Evolutionary conservation across 2,113 vertebrate species (phyloP), one percentile per base, ranked within the genome.

Genomic region (Excalfactoria chinensis): DNA sequence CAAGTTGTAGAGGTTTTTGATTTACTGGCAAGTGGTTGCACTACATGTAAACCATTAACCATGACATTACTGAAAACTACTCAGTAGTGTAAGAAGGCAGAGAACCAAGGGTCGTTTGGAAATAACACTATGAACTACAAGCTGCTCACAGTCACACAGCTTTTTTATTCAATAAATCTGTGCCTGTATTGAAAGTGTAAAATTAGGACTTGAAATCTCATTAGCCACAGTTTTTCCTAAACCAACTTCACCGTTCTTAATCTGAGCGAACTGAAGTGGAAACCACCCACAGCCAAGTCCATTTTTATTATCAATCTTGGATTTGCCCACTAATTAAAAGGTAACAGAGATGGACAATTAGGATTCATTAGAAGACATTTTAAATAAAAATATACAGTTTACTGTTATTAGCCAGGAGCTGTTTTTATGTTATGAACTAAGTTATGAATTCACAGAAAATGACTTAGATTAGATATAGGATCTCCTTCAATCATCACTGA

Each of bases 401-500:
- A 64, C 43, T 49, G 25, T 56, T 71, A 78, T 74, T 77, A 90
- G 28, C 40, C 73, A 86, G 62, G n/a, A 92, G 67, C 44, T 79
- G 13, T 26, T 69, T 56, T 86, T 69, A 75, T 2, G 11, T 37
- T 76, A 67, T n/a, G 63, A 79, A 86, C 89, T 90, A 82, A 89
- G 11, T 37, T 76, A 67, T 37, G 37, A 93, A 55, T 66, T 85
- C 87, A 93, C 64, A 89, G 55, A 94, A 93, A 73, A 80, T 41
- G 30, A 22, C 78, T 93, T 76, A 67, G 51, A 87, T 88, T 75
- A 81, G 74, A 93, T 92, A 58, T 34, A 84, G 66, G 14, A 69
- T 75, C 76, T 85, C 55, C 55, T 89, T 93, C 59, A 89, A 32
- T 88, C 59, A 48, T 5, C 73, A 13, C 78, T 80, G 64, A 83